Base-by-base conservation (phyloP, 2,888 invertebrate species). In the Drosophila kanekoi region DNA sequence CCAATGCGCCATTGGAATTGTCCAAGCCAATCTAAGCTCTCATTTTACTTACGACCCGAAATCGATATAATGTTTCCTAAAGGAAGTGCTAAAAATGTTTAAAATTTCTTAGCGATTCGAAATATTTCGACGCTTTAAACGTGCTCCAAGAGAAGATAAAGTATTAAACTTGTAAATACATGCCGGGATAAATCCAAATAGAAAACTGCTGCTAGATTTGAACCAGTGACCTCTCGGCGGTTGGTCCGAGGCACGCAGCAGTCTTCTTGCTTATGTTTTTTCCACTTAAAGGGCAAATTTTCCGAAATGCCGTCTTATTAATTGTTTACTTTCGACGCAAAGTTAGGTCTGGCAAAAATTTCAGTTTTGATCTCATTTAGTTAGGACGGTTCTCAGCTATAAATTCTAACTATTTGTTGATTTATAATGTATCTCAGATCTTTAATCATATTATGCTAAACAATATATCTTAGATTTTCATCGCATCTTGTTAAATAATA, bases 21-120 rank as follows among this genome's bases (percentile, higher is more conserved):
- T 74, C 72, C 65, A 70, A 72, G 48, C 40, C 56, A 61, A 57
- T 75, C 33, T 45, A 44, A 65, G 58, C 48, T 33, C 28, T 13
- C 11, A 33, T 37, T 18, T 10, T 38, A 60, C 32, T 65, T 51
- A 47, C 32, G 13, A 47, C 58, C 61, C 52, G 32, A 58, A 70
- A 58, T 49, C 61, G 49, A 66, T 57, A 51, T 70, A 33, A 41
- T n/a, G 11, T 37, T 43, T 28, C n/a, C 33, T 16, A 33, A 62
- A 48, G 41, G 20, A n/a, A 14, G 33, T 53, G 53, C 1, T 23
- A 51, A 49, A 51, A 6, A 10, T 33, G 5, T 35, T 23, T 1
- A 4, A 13, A 11, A 23, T 20, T 32, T 28, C 28, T n/a, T 32
- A 43, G n/a, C 10, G 9, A 16, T 2, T 44, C 14, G 1, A 13